Evolutionary conservation across 1,140 invertebrate genomes (phyloP).

Genomic region (Thaumetopoea pityocampa): DNA sequence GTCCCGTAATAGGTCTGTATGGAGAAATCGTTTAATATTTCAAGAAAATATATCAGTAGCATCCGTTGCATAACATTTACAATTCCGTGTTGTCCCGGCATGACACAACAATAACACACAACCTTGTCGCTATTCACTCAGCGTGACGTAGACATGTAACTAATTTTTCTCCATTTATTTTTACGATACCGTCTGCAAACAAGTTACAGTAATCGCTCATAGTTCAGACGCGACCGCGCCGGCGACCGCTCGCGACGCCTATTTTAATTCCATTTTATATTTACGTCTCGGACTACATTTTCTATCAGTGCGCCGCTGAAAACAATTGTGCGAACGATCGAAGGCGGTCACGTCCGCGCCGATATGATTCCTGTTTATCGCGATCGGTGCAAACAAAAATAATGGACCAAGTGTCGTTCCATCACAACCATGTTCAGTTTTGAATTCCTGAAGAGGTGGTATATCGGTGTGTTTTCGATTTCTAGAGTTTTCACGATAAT

Average conservation of each 20-base stretch:
- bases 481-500: too few species aligned
- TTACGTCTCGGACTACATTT: slow-evolving; percentile 14
- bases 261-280: slow-evolving; percentile 19
- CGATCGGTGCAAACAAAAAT: slow-evolving; percentile 46
- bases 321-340: slow-evolving; percentile 16
- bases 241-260: slow-evolving; percentile 13
- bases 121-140: slow-evolving; percentile 51
- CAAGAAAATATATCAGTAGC: slow-evolving; percentile 5
- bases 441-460: slow-evolving; percentile 65
- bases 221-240: slow-evolving; percentile 42
- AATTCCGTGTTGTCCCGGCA: slow-evolving; percentile 28
- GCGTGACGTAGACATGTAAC: slow-evolving; percentile 58
- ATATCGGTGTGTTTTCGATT: slow-evolving; percentile 49
- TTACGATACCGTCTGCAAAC: slow-evolving; percentile 56
- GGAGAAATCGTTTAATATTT: background rate
- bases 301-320: slow-evolving; percentile 24
- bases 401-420: slow-evolving; percentile 39
- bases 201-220: slow-evolving; percentile 45
- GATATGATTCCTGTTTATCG: slow-evolving; percentile 44
- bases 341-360: background rate
- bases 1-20: slow-evolving; percentile 1
- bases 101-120: slow-evolving; percentile 41
- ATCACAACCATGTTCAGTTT: slow-evolving; percentile 63
- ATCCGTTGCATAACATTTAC: slow-evolving; percentile 10
- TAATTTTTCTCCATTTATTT: slow-evolving; percentile 63